Percentiles rank a stretch among this genome's conserved stretches.
These are phyloP conservation scores for Gadus macrocephalus DNA, from an alignment of 2,113 vertebrate species.

Conservation along the genomic window DNA sequence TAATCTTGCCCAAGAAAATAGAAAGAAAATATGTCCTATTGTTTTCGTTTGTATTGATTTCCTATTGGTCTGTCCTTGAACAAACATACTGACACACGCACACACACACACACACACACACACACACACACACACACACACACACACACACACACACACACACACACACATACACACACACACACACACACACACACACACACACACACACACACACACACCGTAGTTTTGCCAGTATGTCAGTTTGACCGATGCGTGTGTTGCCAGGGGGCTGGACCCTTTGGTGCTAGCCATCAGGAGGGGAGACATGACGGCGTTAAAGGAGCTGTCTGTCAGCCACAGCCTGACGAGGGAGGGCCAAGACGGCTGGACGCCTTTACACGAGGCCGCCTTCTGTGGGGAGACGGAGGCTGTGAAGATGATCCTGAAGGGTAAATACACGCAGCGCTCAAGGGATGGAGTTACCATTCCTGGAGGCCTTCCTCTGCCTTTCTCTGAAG, in stretches of 20 bases:
- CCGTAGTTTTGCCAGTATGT: too few relatives aligned
- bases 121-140: too few relatives aligned
- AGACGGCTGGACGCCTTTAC: conserved; percentile 89
- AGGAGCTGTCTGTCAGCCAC: conserved; percentile 71
- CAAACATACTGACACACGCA: too few relatives aligned
- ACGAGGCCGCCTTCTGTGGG: conserved; percentile 86
- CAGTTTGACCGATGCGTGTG: too few relatives aligned
- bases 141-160: too few relatives aligned
- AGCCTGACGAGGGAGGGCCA: conserved; percentile 77
- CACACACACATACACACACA: too few relatives aligned
- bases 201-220: too few relatives aligned
- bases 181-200: too few relatives aligned
- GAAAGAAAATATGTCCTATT: neutral
- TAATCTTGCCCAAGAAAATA: too few relatives aligned
- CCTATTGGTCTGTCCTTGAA: neutral
- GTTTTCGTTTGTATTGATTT: neutral
- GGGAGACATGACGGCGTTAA: conserved; percentile 74
- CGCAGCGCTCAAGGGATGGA: neutral
- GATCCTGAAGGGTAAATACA: conserved; percentile 78
- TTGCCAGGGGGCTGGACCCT: conserved; percentile 50
- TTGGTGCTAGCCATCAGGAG: conserved; percentile 56
- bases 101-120: too few relatives aligned
- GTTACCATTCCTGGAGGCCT: too few relatives aligned
- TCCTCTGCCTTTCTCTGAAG: too few relatives aligned
- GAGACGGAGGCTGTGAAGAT: conserved; percentile 76